These are phyloP conservation scores for Drosophila murphyi DNA, from an alignment of 1,140 invertebrate genomes.

Conservation along the genomic window DNA sequence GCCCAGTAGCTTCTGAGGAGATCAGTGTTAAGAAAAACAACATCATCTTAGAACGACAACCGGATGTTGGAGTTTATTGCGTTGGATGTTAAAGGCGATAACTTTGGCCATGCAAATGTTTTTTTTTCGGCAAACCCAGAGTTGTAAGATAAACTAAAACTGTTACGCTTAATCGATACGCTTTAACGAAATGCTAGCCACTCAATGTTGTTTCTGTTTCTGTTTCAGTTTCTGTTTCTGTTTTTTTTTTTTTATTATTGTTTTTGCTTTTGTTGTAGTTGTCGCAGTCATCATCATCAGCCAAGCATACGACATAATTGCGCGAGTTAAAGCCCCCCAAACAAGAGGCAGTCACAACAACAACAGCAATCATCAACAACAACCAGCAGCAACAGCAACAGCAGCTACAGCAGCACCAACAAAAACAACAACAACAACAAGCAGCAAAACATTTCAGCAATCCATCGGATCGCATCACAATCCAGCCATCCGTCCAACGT, in stretches of 20 bases:
- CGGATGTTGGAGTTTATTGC: slow-evolving; percentile 76
- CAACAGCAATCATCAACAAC: slow-evolving; percentile 31
- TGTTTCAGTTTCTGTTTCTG: slow-evolving; percentile 3
- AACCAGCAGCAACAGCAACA: slow-evolving; percentile 29
- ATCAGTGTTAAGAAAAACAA: slow-evolving; percentile 63
- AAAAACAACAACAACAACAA: slow-evolving; percentile 61
- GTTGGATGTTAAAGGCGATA: slow-evolving; percentile 37
- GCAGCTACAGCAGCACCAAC: slow-evolving; percentile 59
- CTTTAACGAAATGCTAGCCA: slow-evolving; percentile 67
- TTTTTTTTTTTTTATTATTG: slow-evolving; percentile 32
- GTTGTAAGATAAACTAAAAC: slow-evolving; percentile 30
- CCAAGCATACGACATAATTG: slow-evolving; percentile 84
- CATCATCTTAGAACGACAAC: slow-evolving; percentile 75
- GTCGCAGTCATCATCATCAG: slow-evolving; percentile 84
- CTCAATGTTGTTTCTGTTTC: slow-evolving; percentile 40
- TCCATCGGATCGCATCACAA: slow-evolving; percentile 84
- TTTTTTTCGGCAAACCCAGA: slow-evolving; percentile 46
- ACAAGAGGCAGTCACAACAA: slow-evolving; percentile 45
- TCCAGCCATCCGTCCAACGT: slow-evolving; percentile 85
- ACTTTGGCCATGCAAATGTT: slow-evolving; percentile 57
- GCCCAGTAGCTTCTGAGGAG: slow-evolving; percentile 62
- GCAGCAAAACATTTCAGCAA: slow-evolving; percentile 78
- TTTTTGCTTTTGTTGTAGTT: slow-evolving; percentile 45
- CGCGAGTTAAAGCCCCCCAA: slow-evolving; percentile 76
- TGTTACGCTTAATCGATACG: slow-evolving; percentile 76